Base-by-base conservation (phyloP, 2,888 invertebrate species). In the Drosophila bunnanda region DNA sequence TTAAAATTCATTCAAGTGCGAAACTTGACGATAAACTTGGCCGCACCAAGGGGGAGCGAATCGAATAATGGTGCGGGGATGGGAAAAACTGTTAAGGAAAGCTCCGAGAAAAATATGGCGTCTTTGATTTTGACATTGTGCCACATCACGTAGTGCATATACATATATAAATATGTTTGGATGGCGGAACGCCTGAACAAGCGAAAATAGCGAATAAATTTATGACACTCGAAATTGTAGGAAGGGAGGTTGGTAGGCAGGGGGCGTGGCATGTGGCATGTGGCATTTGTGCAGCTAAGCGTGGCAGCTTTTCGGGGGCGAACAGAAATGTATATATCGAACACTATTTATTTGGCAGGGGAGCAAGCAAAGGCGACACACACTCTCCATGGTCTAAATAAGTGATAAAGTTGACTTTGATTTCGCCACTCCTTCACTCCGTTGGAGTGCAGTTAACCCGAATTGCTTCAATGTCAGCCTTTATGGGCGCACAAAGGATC, bases 341-440 rank as follows among this genome's bases (percentile, higher is more conserved):
- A 50, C 58, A 79, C 86, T 77, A 85, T 85, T 79, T 85, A 77
- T 83, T 80, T 75, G 71, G 69, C 15, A 17, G 17, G 17, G 20
- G 17, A 43, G 13, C 34, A 8, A 60, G 43, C 59, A 15, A 41
- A 22, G 67, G 72, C 64, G 76, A 66, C 70, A 59, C 52, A 41
- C 75, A 38, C 75, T 77, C 80, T 79, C 74, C 79, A 70, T 67
- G 58, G 60, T 71, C 75, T 79, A 83, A 87, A 84, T 83, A 80
- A 82, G 86, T 82, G 86, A 86, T 88, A 88, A 86, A 87, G 78
- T 74, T 77, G 77, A 80, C 78, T 84, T 82, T 82, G 85, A 84
- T 82, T 84, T 78, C 60, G 73, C 71, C 78, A 84, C 72, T 84
- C 72, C 36, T 44, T 70, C 50, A 38, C 57, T n/a, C 17, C 43